Conservation (phyloP, 2,888 invertebrate species). For the Cataglyphis albicans region DNA sequence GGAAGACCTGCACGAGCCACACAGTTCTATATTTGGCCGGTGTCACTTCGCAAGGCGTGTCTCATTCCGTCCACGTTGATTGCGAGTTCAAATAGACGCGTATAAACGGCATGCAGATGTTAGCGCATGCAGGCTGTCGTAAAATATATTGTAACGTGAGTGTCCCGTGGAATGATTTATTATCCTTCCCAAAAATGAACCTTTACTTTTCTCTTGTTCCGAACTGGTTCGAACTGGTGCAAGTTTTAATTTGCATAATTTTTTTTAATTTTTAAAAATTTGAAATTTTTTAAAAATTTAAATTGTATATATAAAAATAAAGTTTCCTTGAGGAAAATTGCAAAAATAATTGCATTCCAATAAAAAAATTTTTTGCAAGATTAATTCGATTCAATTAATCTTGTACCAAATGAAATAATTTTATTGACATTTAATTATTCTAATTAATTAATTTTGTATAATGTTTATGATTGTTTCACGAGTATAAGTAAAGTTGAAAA, state of each 20-base stretch:
- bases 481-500: not conserved
- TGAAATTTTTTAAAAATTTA: slow-evolving; percentile 4
- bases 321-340: not conserved
- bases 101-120: not conserved
- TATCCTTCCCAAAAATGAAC: not conserved
- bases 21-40: slow-evolving; percentile 41
- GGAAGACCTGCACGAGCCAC: slow-evolving; percentile 54
- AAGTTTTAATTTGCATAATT: not conserved
- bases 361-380: not conserved
- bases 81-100: slow-evolving; percentile 49
- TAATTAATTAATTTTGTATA: not conserved
- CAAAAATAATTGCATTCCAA: not conserved
- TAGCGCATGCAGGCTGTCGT: not conserved
- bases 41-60: slow-evolving; percentile 18
- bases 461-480: not conserved
- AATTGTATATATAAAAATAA: slow-evolving; percentile 1
- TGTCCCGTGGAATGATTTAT: not conserved
- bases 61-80: slow-evolving; percentile 1
- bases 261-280: slow-evolving; percentile 18
- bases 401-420: not conserved
- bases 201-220: not conserved
- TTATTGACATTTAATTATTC: not conserved
- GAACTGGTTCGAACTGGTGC: not conserved
- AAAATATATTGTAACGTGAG: not conserved
- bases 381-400: slow-evolving; percentile 1